These are phyloP conservation scores for Xestia c-nigrum DNA, from an alignment of 2,888 invertebrate species.

Conservation along the genomic window DNA sequence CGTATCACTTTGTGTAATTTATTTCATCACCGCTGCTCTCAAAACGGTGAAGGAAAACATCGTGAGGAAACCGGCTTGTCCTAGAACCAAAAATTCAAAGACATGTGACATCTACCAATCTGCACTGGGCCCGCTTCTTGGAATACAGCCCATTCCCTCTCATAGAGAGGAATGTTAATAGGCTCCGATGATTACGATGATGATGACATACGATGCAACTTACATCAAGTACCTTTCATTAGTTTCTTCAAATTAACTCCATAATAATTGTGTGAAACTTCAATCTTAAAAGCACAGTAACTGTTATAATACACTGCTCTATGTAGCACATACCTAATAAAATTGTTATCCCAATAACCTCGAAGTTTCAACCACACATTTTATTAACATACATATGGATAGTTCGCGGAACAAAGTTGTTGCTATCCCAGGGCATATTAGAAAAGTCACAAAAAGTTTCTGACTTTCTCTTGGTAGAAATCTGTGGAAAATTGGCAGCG, in stretches of 20 bases:
- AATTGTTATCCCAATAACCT: constrained; percentile 15
- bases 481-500: constrained; percentile 68
- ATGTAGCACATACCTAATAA: background rate
- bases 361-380: background rate
- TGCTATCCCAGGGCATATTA: constrained; percentile 62
- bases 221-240: background rate
- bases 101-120: too few relatives aligned
- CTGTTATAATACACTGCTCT: background rate
- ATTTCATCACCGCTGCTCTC: too few relatives aligned
- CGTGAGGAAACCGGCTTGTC: too few relatives aligned
- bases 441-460: constrained; percentile 59
- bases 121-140: too few relatives aligned
- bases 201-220: too few relatives aligned
- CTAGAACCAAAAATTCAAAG: too few relatives aligned
- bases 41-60: too few relatives aligned
- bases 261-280: background rate
- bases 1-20: too few relatives aligned
- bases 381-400: constrained; percentile 18
- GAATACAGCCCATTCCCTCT: too few relatives aligned
- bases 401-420: constrained; percentile 53
- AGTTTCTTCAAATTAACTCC: background rate
- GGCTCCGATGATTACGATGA: too few relatives aligned
- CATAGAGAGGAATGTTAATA: too few relatives aligned
- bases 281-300: background rate
- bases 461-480: constrained; percentile 62